These are phyloP conservation scores for Tylochromis polylepis DNA, from an alignment of 2,113 vertebrate species.

Conservation along the genomic window DNA sequence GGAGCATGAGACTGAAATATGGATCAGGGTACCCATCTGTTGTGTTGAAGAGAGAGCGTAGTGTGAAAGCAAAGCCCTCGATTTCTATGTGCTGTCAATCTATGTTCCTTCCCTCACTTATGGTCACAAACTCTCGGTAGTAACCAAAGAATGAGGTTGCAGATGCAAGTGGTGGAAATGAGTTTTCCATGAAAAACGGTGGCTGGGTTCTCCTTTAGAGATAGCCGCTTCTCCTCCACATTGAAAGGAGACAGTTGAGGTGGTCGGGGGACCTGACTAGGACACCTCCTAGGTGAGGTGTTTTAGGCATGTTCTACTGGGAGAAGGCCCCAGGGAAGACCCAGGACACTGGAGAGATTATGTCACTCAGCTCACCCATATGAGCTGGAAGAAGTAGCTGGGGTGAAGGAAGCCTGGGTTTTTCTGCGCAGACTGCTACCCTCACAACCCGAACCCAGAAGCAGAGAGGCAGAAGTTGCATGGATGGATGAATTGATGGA, in stretches of 20 bases:
- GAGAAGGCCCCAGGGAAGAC: neutral
- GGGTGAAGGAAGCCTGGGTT: neutral
- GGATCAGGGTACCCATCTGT: neutral
- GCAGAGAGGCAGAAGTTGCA: neutral
- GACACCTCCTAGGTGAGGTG: neutral
- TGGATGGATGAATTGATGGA: neutral
- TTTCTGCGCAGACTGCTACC: neutral
- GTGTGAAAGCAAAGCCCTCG: neutral
- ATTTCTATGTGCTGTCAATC: neutral
- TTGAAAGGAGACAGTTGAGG: neutral
- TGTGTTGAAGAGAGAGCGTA: neutral
- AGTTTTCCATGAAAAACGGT: neutral
- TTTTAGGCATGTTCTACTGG: neutral
- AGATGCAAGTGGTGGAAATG: neutral
- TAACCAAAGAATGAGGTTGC: neutral
- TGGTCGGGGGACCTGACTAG: neutral
- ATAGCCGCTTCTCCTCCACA: neutral
- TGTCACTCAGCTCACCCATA: neutral
- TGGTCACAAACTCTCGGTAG: neutral
- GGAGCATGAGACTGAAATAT: neutral
- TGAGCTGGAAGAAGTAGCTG: neutral
- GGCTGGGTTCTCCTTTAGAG: neutral
- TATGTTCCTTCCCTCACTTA: neutral
- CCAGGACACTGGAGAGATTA: neutral
- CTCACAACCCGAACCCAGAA: neutral